These are phyloP conservation scores for Tapirus terrestris DNA, from an alignment of 2,113 vertebrate genomes.

Conservation along the genomic window DNA sequence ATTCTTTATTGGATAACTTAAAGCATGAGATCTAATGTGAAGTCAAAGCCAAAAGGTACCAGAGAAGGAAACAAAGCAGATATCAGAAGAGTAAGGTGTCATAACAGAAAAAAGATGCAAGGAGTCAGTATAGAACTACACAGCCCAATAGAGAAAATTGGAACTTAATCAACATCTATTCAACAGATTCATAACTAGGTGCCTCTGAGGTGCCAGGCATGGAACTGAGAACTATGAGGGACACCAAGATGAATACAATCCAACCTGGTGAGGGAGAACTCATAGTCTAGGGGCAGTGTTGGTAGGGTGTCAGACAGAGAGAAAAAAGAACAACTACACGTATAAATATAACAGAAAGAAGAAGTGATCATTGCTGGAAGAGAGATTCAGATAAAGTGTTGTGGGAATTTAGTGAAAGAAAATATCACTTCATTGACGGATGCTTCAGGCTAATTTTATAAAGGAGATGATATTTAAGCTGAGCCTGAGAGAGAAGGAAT, in stretches of 20 bases:
- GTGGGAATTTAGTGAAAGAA: neutral
- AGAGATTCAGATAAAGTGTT: neutral
- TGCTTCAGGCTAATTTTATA: neutral
- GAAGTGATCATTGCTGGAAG: neutral
- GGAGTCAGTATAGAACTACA: neutral
- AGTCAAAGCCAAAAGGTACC: neutral
- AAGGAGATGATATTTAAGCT: neutral
- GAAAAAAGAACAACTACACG: neutral
- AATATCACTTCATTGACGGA: neutral
- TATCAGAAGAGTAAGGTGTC: neutral
- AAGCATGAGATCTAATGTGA: neutral
- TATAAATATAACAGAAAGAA: neutral
- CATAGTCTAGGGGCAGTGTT: too few relatives aligned
- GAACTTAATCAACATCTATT: neutral
- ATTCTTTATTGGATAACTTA: neutral
- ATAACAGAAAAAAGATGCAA: neutral
- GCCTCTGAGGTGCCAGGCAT: neutral
- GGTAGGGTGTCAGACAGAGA: rapidly evolving
- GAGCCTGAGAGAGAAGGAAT: neutral
- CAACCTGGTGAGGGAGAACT: neutral
- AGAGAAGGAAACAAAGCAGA: neutral
- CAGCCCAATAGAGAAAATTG: neutral
- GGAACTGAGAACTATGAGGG: neutral
- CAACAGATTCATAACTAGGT: neutral
- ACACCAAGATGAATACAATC: neutral